Percentiles rank a stretch among this genome's conserved stretches.
phyloP scores from a whole-genome alignment of 2,113 vertebrate genomes.

The Turdus rufiventris region DNA sequence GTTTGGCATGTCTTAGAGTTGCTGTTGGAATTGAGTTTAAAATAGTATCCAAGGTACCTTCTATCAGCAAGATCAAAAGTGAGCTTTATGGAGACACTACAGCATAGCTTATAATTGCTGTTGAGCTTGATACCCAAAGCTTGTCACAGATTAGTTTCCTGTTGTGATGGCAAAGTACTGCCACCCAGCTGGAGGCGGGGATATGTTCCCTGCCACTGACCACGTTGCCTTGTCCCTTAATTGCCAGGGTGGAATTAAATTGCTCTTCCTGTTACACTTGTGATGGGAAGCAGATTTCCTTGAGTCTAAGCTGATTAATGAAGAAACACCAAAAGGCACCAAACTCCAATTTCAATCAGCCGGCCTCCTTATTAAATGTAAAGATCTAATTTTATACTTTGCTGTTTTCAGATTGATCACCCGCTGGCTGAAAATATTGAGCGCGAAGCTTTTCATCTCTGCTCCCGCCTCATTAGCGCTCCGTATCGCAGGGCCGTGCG shows the following conservation, averaged over 20 bases:
- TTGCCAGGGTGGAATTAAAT: slow-evolving; percentile 79
- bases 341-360: slow-evolving; percentile 62
- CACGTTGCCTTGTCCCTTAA: slow-evolving; percentile 73
- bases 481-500: slow-evolving; percentile 86
- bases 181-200: slow-evolving; percentile 72
- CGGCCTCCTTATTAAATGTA: slow-evolving; percentile 70
- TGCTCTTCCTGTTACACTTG: slow-evolving; percentile 76
- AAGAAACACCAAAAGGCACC: slow-evolving; percentile 65
- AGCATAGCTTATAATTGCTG: neutral
- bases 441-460: slow-evolving; percentile 91
- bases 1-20: slow-evolving; percentile 49
- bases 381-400: slow-evolving; percentile 77
- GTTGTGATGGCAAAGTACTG: slow-evolving; percentile 74
- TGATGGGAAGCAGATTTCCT: slow-evolving; percentile 75
- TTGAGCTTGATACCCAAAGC: slow-evolving; percentile 24
- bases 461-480: slow-evolving; percentile 83
- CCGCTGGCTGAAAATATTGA: slow-evolving; percentile 93
- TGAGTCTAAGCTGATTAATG: slow-evolving; percentile 74
- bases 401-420: slow-evolving; percentile 84
- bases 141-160: slow-evolving; percentile 69
- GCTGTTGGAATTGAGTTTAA: slow-evolving; percentile 40
- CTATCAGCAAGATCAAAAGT: slow-evolving; percentile 18
- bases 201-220: slow-evolving; percentile 72
- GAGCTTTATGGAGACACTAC: slow-evolving; percentile 5
- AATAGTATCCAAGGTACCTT: slow-evolving; percentile 49